A percentile compares a stretch with the other conserved stretches of the same genome.
These are phyloP conservation scores for Pseudochaenichthys georgianus DNA, from an alignment of 2,797 vertebrate genomes.

Conservation along the genomic window DNA sequence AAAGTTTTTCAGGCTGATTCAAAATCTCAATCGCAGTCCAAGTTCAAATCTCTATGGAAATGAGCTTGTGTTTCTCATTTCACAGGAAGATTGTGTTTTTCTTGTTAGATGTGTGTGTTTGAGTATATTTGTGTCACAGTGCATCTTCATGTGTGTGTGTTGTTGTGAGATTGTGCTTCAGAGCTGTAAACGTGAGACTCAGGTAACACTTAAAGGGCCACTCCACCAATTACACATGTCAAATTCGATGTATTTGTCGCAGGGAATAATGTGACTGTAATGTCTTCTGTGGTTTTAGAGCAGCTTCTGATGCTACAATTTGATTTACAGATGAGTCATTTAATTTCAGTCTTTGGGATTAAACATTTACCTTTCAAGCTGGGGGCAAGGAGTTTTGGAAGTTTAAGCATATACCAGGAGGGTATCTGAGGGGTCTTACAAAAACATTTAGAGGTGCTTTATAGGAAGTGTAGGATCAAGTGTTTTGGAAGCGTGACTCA, in stretches of 20 bases:
- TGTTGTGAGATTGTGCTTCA: slow-evolving; percentile 14
- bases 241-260: not conserved
- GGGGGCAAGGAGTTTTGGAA: not conserved
- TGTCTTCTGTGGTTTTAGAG: slow-evolving; percentile 17
- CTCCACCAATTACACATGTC: slow-evolving; percentile 12
- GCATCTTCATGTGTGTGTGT: not conserved
- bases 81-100: not conserved
- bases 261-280: not conserved
- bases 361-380: slow-evolving; percentile 7
- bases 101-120: not conserved
- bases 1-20: slow-evolving; percentile 31
- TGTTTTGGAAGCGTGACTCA: not conserved
- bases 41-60: slow-evolving; percentile 14
- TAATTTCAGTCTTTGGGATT: not conserved
- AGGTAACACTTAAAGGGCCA: slow-evolving; percentile 18
- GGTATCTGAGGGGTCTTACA: not conserved
- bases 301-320: slow-evolving; percentile 8
- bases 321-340: slow-evolving; percentile 5
- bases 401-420: not conserved
- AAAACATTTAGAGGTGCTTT: not conserved
- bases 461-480: not conserved
- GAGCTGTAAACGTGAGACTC: slow-evolving; percentile 14
- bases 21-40: slow-evolving; percentile 23
- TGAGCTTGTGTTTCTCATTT: slow-evolving; percentile 10
- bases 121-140: not conserved